Conservation (phyloP, 2,888 invertebrate species). For the Cryptus viduatorius region DNA sequence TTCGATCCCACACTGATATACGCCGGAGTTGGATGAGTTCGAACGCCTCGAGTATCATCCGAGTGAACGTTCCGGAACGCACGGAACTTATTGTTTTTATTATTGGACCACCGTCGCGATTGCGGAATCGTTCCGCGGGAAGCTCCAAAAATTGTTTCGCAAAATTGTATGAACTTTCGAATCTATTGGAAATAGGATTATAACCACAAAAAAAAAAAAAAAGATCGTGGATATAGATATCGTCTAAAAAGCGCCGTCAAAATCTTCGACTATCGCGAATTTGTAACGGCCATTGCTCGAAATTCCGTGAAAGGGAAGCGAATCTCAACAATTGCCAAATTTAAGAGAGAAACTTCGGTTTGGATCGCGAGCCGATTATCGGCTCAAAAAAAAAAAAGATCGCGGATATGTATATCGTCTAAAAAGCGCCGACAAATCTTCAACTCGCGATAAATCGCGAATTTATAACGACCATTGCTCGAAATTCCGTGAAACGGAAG, state of each 20-base stretch:
- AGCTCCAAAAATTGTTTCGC: constrained; percentile 30
- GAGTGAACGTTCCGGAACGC: constrained; percentile 65
- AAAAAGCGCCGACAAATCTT: too few relatives aligned
- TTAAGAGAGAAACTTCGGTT: neutral
- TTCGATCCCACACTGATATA: constrained; percentile 81
- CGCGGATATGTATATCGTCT: too few relatives aligned
- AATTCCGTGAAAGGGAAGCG: neutral
- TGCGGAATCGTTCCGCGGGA: constrained; percentile 60
- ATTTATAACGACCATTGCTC: neutral
- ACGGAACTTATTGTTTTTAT: constrained; percentile 82
- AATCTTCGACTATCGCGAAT: neutral
- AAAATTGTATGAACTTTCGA: constrained; percentile 32
- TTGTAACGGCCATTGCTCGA: neutral
- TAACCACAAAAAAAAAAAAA: neutral
- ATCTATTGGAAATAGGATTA: neutral
- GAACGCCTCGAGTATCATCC: constrained; percentile 67
- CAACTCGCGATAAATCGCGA: neutral
- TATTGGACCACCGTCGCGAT: constrained; percentile 83
- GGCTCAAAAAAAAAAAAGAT: neutral
- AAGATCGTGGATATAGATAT: too few relatives aligned
- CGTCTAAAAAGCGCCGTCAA: too few relatives aligned
- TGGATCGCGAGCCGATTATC: neutral
- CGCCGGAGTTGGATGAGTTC: constrained; percentile 58
- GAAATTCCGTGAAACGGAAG: neutral
- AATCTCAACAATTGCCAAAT: neutral